Evolutionary conservation across 2,888 invertebrate species (phyloP).

Genomic region (Crepidodera aurea): DNA sequence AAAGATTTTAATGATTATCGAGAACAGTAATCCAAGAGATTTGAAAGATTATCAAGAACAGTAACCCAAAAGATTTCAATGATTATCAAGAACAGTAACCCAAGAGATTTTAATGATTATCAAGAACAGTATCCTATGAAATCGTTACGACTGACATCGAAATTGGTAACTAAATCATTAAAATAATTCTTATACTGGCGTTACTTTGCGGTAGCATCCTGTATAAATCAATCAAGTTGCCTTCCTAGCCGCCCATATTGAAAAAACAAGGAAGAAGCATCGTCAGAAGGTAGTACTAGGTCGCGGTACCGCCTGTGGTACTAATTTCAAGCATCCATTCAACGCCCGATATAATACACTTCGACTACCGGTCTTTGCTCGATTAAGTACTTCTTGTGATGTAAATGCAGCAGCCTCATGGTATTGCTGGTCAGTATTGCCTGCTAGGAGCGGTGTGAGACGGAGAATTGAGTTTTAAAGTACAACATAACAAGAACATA

Average conservation of each 20-base stretch:
- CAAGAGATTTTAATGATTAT: neutral
- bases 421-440: no score
- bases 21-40: neutral
- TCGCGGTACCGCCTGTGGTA: conserved; percentile 43
- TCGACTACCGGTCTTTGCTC: conserved; percentile 32
- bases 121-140: neutral
- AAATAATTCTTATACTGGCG: no score
- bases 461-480: no score
- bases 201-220: no score
- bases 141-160: no score
- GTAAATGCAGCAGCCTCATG: no score
- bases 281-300: conserved; percentile 34
- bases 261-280: neutral
- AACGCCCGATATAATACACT: conserved; percentile 23
- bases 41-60: neutral
- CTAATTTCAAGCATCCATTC: conserved; percentile 40
- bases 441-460: no score
- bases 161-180: no score
- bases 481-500: no score
- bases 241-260: neutral
- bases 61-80: neutral
- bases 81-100: neutral
- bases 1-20: neutral
- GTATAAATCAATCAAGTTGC: neutral
- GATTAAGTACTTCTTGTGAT: conserved; percentile 1